Conservation (phyloP, 1,140 invertebrate species). For the Hesperophylax magnus region DNA sequence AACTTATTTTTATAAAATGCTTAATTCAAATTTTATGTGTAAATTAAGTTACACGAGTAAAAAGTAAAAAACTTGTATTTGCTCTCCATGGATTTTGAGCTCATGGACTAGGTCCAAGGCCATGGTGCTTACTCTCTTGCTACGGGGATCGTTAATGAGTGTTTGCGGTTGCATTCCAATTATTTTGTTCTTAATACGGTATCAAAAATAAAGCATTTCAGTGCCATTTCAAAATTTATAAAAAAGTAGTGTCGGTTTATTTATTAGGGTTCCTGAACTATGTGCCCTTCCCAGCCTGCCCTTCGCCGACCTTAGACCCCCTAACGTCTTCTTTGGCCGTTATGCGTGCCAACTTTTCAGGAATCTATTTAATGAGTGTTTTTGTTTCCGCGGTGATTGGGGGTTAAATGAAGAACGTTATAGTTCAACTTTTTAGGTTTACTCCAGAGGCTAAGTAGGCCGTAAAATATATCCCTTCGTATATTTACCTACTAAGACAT, state of each 20-base stretch:
- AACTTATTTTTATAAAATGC: too few species aligned
- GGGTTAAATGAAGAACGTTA: conserved; percentile 57
- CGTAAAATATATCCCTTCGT: conserved; percentile 10
- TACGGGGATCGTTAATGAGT: too few species aligned
- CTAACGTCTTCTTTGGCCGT: conserved; percentile 21
- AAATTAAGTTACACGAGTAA: too few species aligned
- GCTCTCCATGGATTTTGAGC: too few species aligned
- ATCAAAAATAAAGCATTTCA: too few species aligned
- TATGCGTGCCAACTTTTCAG: conserved; percentile 50
- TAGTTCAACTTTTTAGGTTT: conserved; percentile 48
- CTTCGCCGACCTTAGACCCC: background rate
- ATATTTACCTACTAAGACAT: background rate
- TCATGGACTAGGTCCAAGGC: too few species aligned
- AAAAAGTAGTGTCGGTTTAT: background rate
- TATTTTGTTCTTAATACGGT: too few species aligned
- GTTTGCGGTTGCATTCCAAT: too few species aligned
- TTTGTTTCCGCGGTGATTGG: conserved; percentile 56
- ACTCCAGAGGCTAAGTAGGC: background rate
- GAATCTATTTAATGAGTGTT: conserved; percentile 57
- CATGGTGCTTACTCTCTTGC: too few species aligned
- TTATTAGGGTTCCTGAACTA: background rate
- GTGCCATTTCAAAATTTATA: conserved; percentile 8
- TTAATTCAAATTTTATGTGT: too few species aligned
- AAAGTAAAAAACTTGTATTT: too few species aligned
- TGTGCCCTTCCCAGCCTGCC: background rate